These are phyloP conservation scores for Ceratotherium simum DNA, from an alignment of 2,113 vertebrate species.

Conservation along the genomic window DNA sequence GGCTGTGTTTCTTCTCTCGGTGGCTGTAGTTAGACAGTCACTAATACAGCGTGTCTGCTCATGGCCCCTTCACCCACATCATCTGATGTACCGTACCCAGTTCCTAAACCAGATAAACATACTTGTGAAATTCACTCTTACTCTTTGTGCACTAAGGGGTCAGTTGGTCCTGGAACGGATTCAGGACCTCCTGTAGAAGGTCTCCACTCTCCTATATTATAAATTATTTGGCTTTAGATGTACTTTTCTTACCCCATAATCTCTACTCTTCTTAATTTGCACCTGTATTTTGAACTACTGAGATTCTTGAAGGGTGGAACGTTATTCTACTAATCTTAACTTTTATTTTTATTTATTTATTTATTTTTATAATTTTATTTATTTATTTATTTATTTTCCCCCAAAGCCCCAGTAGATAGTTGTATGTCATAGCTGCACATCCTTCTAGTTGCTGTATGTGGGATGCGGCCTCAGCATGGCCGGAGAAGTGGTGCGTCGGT, in stretches of 20 bases:
- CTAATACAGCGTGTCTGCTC: background rate
- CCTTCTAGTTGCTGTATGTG: too few species aligned
- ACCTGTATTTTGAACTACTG: background rate
- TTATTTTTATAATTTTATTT: too few species aligned
- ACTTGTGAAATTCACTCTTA: background rate
- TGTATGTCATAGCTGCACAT: too few species aligned
- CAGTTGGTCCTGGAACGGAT: background rate
- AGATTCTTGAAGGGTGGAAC: conserved; percentile 24
- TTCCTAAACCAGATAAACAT: background rate
- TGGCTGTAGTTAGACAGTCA: background rate
- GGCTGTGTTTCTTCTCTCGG: background rate
- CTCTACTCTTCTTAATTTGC: conserved; percentile 19
- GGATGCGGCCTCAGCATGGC: too few species aligned
- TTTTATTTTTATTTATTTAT: background rate
- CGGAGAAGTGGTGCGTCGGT: too few species aligned
- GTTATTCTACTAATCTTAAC: conserved; percentile 9
- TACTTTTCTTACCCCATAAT: background rate
- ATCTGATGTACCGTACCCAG: background rate
- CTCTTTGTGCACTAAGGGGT: background rate
- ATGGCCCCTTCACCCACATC: background rate
- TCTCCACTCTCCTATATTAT: background rate
- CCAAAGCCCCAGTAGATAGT: too few species aligned
- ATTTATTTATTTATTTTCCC: too few species aligned
- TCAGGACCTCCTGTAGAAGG: background rate
- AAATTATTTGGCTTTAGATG: background rate